phyloP scores from a whole-genome alignment of 1,140 invertebrate species.

The Drosophila setifemur region DNA sequence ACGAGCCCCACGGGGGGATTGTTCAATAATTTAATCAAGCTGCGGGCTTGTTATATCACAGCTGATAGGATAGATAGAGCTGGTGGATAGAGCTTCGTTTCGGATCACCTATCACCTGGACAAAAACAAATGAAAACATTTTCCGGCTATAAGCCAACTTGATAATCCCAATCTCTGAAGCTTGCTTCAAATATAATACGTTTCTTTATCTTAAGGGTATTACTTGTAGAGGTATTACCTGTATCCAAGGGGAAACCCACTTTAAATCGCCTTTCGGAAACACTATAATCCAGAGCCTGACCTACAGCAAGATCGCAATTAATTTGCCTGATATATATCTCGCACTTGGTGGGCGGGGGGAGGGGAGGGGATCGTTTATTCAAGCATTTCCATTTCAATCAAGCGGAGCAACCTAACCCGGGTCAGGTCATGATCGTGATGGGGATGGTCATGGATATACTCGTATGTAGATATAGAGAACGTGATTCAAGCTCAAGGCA shows the following conservation, averaged over 20 bases:
- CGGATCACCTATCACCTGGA: too few relatives aligned
- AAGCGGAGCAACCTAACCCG: constrained; percentile 10
- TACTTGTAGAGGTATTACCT: too few relatives aligned
- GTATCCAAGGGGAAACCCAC: too few relatives aligned
- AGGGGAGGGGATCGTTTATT: background rate
- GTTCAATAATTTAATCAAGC: background rate
- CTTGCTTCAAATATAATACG: too few relatives aligned
- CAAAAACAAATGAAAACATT: too few relatives aligned
- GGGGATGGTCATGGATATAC: background rate
- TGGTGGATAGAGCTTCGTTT: background rate
- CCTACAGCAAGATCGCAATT: constrained; percentile 32
- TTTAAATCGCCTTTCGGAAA: too few relatives aligned
- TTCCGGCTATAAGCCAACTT: too few relatives aligned
- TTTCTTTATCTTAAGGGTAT: too few relatives aligned
- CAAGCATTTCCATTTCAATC: constrained; percentile 51
- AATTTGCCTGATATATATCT: constrained; percentile 21
- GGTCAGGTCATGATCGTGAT: constrained; percentile 47
- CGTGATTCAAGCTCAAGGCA: background rate
- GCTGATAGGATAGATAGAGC: background rate
- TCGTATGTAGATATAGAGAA: too few relatives aligned
- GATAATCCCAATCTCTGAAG: too few relatives aligned
- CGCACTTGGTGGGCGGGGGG: too few relatives aligned
- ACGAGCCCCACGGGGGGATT: too few relatives aligned
- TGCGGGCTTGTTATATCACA: constrained; percentile 1
- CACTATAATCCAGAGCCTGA: constrained; percentile 7